Conservation (phyloP, 2,888 invertebrate species). For the Acleris holmiana region DNA sequence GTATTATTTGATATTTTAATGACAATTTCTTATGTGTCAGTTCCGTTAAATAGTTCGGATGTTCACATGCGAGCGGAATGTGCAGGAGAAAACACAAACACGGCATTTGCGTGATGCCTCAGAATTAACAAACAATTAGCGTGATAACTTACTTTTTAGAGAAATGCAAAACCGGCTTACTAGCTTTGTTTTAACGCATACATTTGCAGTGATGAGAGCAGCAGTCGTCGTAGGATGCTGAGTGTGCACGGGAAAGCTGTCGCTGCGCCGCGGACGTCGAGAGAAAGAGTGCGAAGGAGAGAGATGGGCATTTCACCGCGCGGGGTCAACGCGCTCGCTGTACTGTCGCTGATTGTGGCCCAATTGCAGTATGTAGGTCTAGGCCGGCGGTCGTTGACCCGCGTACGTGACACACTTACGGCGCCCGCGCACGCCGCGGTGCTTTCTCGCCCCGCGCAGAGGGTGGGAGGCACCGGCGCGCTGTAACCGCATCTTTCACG, state of each 20-base stretch:
- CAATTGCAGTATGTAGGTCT: conserved; percentile 83
- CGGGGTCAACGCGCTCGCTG: conserved; percentile 80
- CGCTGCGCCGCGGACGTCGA: conserved; percentile 60
- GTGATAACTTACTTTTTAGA: conserved; percentile 9
- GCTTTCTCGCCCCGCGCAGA: conserved; percentile 76
- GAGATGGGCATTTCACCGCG: conserved; percentile 82
- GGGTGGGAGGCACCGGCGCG: conserved; percentile 60
- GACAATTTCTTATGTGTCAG: conserved; percentile 75
- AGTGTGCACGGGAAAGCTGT: conserved; percentile 69
- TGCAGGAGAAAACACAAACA: conserved; percentile 67
- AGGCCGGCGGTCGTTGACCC: conserved; percentile 85
- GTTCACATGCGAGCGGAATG: conserved; percentile 70
- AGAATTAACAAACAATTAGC: conserved; percentile 18
- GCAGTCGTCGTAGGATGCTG: conserved; percentile 17
- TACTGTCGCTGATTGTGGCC: conserved; percentile 84
- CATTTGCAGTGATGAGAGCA: conserved; percentile 12
- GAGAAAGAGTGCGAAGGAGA: conserved; percentile 82
- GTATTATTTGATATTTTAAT: conserved; percentile 72
- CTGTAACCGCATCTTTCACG: conserved; percentile 48
- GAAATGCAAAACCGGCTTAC: neutral
- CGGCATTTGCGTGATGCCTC: conserved; percentile 46
- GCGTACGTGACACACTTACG: conserved; percentile 79
- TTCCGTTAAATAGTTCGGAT: conserved; percentile 78
- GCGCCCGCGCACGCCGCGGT: conserved; percentile 74
- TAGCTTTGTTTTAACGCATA: conserved; percentile 13